Conservation (phyloP, 2,888 invertebrate species). For the Hypselothyrea guttata region DNA sequence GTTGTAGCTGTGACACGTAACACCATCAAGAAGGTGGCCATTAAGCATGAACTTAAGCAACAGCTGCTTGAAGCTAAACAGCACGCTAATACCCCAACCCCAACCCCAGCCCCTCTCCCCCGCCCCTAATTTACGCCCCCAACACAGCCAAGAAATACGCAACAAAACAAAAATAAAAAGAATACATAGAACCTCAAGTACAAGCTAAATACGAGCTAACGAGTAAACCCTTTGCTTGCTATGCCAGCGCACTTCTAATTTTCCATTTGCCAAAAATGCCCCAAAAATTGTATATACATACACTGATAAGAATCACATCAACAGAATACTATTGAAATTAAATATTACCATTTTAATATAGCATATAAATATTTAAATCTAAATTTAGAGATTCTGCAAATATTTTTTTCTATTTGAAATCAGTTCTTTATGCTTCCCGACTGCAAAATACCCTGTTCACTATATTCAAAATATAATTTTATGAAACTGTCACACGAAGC, state of each 20-base stretch:
- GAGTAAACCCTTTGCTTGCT: constrained; percentile 20
- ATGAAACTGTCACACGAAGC: no score
- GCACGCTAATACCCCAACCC: background rate
- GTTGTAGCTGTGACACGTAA: constrained; percentile 53
- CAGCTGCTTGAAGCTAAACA: constrained; percentile 22
- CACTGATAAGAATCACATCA: no score
- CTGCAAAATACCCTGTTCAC: no score
- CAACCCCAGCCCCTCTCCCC: background rate
- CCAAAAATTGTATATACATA: no score
- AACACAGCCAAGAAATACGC: background rate
- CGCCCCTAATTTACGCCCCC: background rate
- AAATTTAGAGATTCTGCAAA: no score
- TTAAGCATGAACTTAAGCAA: constrained; percentile 40
- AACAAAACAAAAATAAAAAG: background rate
- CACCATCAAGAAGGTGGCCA: constrained; percentile 54
- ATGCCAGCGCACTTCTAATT: constrained; percentile 35
- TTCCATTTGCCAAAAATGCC: no score
- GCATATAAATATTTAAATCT: no score
- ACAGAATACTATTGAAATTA: no score
- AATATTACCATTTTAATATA: no score
- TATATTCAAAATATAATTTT: no score
- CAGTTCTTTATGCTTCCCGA: no score
- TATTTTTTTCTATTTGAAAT: no score
- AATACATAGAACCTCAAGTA: constrained; percentile 8
- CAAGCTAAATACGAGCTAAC: constrained; percentile 31